These are phyloP conservation scores for Periparus ater DNA, from an alignment of 2,797 vertebrate species.

Conservation along the genomic window DNA sequence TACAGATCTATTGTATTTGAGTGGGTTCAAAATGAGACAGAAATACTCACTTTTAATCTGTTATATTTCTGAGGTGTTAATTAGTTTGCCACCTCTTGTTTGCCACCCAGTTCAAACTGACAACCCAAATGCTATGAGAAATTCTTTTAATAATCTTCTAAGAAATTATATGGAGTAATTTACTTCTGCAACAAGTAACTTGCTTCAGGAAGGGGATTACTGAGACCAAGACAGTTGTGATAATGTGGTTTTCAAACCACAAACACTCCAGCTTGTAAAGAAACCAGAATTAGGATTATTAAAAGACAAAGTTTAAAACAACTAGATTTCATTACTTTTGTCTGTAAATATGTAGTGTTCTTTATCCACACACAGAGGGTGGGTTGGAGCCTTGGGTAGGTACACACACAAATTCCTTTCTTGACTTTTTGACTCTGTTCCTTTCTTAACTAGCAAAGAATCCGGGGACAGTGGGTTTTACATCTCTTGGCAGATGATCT, in stretches of 20 bases:
- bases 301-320: not conserved
- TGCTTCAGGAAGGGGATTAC: not conserved
- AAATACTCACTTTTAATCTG: conserved; percentile 42
- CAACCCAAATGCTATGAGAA: conserved; percentile 22
- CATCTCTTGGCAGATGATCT: not conserved
- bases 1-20: conserved; percentile 25
- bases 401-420: not conserved
- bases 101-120: conserved; percentile 45
- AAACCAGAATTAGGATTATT: not conserved
- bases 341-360: not conserved
- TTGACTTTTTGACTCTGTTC: not conserved
- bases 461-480: not conserved
- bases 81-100: conserved; percentile 42
- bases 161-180: not conserved
- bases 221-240: not conserved
- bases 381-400: not conserved
- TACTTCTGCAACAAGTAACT: conserved; percentile 9
- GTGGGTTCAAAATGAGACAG: conserved; percentile 21
- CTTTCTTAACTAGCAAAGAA: not conserved
- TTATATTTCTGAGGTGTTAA: conserved; percentile 46
- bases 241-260: not conserved
- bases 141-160: conserved; percentile 19
- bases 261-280: not conserved
- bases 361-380: not conserved
- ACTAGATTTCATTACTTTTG: not conserved